Conservation (phyloP, 2,113 vertebrate genomes). For the Hemiscyllium ocellatum region DNA sequence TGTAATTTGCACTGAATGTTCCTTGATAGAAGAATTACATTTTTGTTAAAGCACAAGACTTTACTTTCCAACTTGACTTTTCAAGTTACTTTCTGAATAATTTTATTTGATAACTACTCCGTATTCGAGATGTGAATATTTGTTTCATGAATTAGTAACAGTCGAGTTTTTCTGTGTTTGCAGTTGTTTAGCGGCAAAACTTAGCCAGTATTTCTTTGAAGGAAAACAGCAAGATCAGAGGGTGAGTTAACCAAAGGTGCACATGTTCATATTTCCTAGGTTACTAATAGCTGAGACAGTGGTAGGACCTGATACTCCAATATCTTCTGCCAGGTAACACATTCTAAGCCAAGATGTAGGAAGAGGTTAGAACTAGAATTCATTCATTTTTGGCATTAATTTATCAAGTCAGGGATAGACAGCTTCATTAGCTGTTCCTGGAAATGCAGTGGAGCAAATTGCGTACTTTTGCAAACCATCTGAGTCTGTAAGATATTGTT, state of each 20-base stretch:
- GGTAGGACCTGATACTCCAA: background rate
- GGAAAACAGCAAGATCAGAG: background rate
- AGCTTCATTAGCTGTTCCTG: background rate
- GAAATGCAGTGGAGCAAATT: background rate
- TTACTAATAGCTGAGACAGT: background rate
- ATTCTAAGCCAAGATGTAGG: background rate
- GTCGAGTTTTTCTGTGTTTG: slow-evolving; percentile 26
- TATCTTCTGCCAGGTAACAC: background rate
- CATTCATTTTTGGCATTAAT: background rate
- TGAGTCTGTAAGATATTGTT: background rate
- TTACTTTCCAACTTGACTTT: background rate
- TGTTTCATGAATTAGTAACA: background rate
- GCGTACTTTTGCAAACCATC: background rate
- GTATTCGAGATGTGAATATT: background rate
- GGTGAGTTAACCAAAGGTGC: background rate
- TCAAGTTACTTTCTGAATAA: background rate
- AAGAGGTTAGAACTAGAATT: background rate
- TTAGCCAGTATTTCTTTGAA: slow-evolving; percentile 28
- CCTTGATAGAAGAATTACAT: background rate
- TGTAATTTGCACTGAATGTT: background rate
- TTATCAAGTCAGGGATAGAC: background rate
- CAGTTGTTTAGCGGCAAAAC: slow-evolving; percentile 27
- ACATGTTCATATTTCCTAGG: background rate
- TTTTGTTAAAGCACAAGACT: background rate
- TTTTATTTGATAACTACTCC: background rate